These are phyloP conservation scores for Tetranychus piercei DNA, from an alignment of 2,888 invertebrate species.

Conservation along the genomic window DNA sequence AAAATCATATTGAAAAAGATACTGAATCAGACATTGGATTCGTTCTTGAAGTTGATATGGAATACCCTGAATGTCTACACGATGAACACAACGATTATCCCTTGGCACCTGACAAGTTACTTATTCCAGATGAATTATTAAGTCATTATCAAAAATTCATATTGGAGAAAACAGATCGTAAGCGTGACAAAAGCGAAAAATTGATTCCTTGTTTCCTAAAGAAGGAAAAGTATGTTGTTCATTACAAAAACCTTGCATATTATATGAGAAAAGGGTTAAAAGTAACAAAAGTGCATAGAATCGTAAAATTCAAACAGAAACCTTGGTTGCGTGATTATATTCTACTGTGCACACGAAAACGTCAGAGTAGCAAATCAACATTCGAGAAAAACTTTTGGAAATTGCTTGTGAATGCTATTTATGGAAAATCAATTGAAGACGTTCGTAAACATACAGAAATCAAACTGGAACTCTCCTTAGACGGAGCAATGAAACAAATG, in stretches of 20 bases:
- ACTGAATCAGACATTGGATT: neutral
- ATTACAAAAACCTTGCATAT: neutral
- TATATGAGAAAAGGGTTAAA: neutral
- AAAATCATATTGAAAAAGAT: no score
- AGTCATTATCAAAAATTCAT: neutral
- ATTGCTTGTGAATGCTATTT: slow-evolving; percentile 30
- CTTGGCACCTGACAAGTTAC: neutral
- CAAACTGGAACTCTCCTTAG: no score
- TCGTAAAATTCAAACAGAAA: slow-evolving; percentile 11
- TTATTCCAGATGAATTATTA: neutral
- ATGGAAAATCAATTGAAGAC: slow-evolving; percentile 31
- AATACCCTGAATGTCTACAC: neutral
- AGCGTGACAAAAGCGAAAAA: slow-evolving; percentile 1
- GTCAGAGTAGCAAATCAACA: slow-evolving; percentile 28
- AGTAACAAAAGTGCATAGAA: neutral
- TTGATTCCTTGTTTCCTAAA: slow-evolving; percentile 20
- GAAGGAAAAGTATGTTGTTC: slow-evolving; percentile 18
- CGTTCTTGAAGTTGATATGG: slow-evolving; percentile 2
- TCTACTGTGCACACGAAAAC: slow-evolving; percentile 23
- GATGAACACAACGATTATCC: slow-evolving; percentile 8
- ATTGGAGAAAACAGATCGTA: neutral
- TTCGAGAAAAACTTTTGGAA: slow-evolving; percentile 33
- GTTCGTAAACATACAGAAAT: slow-evolving; percentile 26
- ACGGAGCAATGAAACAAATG: no score
- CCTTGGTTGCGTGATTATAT: slow-evolving; percentile 26